Evolutionary conservation across 2,797 vertebrate genomes (phyloP).

Genomic region (Diplodus sargus): DNA sequence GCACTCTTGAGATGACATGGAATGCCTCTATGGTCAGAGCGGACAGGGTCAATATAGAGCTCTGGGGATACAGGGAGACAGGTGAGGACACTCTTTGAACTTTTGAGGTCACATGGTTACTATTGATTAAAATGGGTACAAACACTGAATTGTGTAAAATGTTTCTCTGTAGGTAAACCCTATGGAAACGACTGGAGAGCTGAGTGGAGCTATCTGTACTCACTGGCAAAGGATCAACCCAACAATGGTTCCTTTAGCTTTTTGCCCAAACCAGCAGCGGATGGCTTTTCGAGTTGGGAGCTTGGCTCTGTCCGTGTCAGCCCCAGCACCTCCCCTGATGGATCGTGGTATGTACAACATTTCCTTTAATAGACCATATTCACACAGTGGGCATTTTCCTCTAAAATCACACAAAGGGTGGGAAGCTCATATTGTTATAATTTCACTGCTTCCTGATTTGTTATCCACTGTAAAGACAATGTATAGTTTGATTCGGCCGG

Average conservation of each 20-base stretch:
- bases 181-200: constrained; percentile 74
- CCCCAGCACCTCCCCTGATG: constrained; percentile 72
- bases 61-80: constrained; percentile 91
- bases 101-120: background rate
- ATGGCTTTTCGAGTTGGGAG: constrained; percentile 82
- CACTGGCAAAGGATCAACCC: constrained; percentile 77
- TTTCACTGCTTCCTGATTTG: no score
- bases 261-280: constrained; percentile 79
- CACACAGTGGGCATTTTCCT: no score
- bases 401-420: no score
- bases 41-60: constrained; percentile 85
- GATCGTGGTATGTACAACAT: constrained; percentile 76
- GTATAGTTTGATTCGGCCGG: no score
- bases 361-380: background rate
- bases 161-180: constrained; percentile 58
- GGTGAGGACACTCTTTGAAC: constrained; percentile 53
- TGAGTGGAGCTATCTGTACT: constrained; percentile 91
- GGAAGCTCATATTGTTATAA: no score
- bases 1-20: constrained; percentile 88
- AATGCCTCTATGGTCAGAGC: constrained; percentile 72
- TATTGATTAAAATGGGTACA: background rate
- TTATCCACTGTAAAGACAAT: no score
- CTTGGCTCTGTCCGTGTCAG: constrained; percentile 89
- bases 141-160: background rate
- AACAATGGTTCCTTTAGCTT: constrained; percentile 90